Base-by-base conservation (phyloP, 1,140 invertebrate genomes). In the Teleopsis dalmanni region DNA sequence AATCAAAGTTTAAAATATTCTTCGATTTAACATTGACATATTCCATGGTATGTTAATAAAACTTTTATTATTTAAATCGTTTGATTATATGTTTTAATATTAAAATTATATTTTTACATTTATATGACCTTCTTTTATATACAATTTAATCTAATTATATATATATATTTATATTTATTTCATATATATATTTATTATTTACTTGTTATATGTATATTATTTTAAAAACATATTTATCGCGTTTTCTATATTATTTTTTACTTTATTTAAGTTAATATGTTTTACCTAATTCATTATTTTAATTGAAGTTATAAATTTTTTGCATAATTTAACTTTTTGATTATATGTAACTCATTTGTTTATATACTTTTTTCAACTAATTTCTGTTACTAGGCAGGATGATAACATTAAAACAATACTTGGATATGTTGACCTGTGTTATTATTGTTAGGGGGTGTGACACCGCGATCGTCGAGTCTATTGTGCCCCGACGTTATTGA, bases 291-390 rank as follows among this genome's bases (percentile, higher is more conserved):
- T 23, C 3, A 14, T n/a, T 5, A 22, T 14, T 26, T 26, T 29
- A 16, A 10, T 3, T 26, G 14, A 26, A 7, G 4, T 38, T 38
- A 38, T 38, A 5, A 6, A 5, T 23, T 41, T 22, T 11, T 25
- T 19, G 16, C 1, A 19, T 25, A 8, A 13, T 8, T 13, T 7
- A 7, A 29, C 27, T 8, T 29, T 29, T 29, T 29, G 13, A 29
- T 29, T 29, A 8, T 29, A 8, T 29, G 27, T 29, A 8, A 13
- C 13, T 8, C 22, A 40, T 52, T 47, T 41, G 22, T 50, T 56
- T 45, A 56, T 16, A 16, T 33, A 47, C 42, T 50, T 35, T 34
- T 52, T 35, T 16, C 8, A 10, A 16, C 14, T 10, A 6, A 11
- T 16, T 36, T 36, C 14, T 13, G 13, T 29, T 29, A 29, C 13